These are phyloP conservation scores for Anaspis maculata DNA, from an alignment of 2,888 invertebrate species.

Conservation along the genomic window DNA sequence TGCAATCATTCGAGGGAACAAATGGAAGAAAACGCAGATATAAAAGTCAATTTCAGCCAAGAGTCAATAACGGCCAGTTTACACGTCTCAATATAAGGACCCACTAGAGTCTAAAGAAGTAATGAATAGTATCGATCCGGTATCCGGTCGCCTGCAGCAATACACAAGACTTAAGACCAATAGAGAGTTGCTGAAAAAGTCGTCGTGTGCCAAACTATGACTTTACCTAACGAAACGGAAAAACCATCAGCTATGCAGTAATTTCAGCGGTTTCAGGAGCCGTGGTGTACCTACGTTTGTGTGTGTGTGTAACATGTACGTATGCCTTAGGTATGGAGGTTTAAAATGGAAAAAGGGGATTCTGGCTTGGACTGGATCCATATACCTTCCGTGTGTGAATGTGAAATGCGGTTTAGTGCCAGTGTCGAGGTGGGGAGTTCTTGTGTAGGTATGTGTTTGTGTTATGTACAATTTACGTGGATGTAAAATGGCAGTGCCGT, in stretches of 20 bases:
- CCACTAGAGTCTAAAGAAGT: conserved; percentile 31
- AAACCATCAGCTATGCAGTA: conserved; percentile 1
- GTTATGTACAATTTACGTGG: no score
- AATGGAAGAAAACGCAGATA: conserved; percentile 30
- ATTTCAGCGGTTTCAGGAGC: conserved; percentile 1
- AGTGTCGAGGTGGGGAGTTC: no score
- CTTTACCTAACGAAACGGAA: conserved; percentile 12
- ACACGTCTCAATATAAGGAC: conserved; percentile 35
- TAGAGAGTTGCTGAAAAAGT: conserved; percentile 1
- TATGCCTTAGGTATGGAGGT: no score
- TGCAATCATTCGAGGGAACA: no score
- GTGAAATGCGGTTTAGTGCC: no score
- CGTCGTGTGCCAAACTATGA: conserved; percentile 6
- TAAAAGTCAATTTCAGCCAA: conserved; percentile 34
- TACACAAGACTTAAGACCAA: background rate
- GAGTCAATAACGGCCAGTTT: conserved; percentile 38
- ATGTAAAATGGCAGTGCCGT: no score
- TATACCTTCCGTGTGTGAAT: no score
- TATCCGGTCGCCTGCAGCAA: conserved; percentile 5
- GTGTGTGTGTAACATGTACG: no score
- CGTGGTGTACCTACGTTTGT: no score
- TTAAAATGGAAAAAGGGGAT: no score
- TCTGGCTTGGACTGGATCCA: no score
- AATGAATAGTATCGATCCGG: conserved; percentile 34
- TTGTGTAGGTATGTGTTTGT: no score